Base-by-base conservation (phyloP, 2,113 vertebrate genomes). In the Rana temporaria region DNA sequence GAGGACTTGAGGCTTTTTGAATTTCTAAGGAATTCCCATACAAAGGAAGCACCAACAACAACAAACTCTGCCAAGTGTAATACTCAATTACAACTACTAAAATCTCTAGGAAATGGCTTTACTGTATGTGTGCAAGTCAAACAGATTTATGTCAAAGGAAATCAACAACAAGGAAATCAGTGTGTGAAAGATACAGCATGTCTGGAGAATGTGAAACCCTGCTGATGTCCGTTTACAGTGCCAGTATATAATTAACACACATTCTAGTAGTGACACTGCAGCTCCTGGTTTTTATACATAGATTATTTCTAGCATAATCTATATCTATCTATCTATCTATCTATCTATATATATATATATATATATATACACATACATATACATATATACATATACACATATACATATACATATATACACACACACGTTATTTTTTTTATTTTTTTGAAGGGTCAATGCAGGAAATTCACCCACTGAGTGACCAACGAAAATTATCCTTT, bases 81-180 rank as follows among this genome's bases (percentile, higher is more conserved):
- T 42, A 15, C 32, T 42, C 52, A 20, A 59, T 75, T 82, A 75
- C 52, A 17, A n/a, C n/a, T n/a, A n/a, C n/a, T n/a, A n/a, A 75
- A 75, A 71, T 75, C 80, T 82, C 79, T 67, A 82, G 80, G 71
- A 82, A 82, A 75, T 82, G 48, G 67, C 62, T 66, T n/a, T n/a
- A n/a, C n/a, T n/a, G 30, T 75, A 75, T 53, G 71, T 82, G 71
- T 82, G 71, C 70, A 82, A 82, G 71, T 67, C 66, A 60, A 75
- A 59, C 19, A 48, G 52, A 75, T 82, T 75, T 75, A 82, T 82
- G 80, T 59, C 20, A 75, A 30, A 73, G 48, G 62, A 73, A 73
- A 74, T 74, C 60, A 56, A 55, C 59, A 65, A 5, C 20, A 30
- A 66, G 63, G 59, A 38, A 42, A 30, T 65, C 26, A 57, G 17